Base-by-base conservation (phyloP, 2,888 invertebrate species). In the Tetanocera ferruginea region DNA sequence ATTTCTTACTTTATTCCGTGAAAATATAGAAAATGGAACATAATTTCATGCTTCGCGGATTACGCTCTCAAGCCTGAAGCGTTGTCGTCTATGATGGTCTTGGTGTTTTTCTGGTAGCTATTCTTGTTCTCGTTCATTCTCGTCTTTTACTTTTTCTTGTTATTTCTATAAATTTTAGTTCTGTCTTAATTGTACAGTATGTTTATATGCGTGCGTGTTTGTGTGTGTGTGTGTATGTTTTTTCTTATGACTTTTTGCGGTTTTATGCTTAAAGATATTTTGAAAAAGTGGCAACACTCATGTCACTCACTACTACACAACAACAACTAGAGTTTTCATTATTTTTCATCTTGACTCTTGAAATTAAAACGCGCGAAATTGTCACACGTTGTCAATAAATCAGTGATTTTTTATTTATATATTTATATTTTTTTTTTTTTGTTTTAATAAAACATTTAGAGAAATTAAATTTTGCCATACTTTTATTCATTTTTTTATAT, bases 21-120 rank as follows among this genome's bases (percentile, higher is more conserved):
- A 72, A 72, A 72, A 72, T 31, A 37, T 70, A 74, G 64, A 74
- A 74, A 74, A 64, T 64, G 74, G 64, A 74, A 64, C 74, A 75
- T 75, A 49, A 75, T 75, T 75, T 75, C 75, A 75, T 67, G 75
- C 75, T 75, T 75, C 55, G 37, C 51, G 52, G 55, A 75, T 51
- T 67, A 49, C 75, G 66, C 67, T 52, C 55, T 75, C 55, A 66
- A 66, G 75, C 67, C 67, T 74, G 52, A 64, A 62, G 62, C 67
- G 66, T 66, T 73, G 75, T 55, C 66, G 66, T 55, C 34, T 66
- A 52, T 23, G 34, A 17, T 60, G 28, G 9, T 55, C 43, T 73
- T 70, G 25, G 28, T 70, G 19, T 9, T 19, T 28, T 70, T 31
- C 31, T 34, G 43, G 11, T 67, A 37, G 11, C 17, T 28, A 70